Evolutionary conservation across 2,797 vertebrate genomes (phyloP).

Genomic region (Smutsia gigantea): DNA sequence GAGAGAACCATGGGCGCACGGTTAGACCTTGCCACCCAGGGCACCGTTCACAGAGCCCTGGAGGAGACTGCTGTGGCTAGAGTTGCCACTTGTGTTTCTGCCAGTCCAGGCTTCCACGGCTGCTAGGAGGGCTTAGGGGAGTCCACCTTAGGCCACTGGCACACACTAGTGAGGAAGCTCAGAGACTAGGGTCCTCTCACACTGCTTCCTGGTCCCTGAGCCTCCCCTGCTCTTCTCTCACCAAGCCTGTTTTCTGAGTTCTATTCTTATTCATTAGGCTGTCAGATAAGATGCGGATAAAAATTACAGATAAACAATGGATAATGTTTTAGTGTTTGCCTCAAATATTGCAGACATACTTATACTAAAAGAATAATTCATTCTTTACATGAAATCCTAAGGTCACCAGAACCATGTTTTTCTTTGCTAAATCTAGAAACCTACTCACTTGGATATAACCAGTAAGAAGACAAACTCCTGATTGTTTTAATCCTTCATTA

Average conservation of each 20-base stretch:
- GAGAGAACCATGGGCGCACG: neutral
- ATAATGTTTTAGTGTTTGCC: neutral
- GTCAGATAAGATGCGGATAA: neutral
- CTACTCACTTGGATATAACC: neutral
- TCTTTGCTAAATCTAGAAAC: conserved; percentile 23
- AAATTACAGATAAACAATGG: neutral
- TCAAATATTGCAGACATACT: neutral
- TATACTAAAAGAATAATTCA: neutral
- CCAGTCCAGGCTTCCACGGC: neutral
- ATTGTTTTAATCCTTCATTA: neutral
- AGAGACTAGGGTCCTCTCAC: neutral
- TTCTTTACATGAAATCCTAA: neutral
- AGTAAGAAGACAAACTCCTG: neutral
- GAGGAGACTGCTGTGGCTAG: neutral
- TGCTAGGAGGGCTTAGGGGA: neutral
- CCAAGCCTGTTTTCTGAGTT: neutral
- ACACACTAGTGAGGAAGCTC: neutral
- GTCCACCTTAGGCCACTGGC: neutral
- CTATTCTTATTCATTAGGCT: neutral
- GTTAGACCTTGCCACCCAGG: neutral
- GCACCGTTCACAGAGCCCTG: neutral
- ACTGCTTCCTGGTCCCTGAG: neutral
- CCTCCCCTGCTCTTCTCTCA: neutral
- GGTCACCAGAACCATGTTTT: neutral
- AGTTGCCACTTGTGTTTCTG: neutral